phyloP scores from a whole-genome alignment of 2,888 invertebrate genomes.

The Stenolophus ochropezus region DNA sequence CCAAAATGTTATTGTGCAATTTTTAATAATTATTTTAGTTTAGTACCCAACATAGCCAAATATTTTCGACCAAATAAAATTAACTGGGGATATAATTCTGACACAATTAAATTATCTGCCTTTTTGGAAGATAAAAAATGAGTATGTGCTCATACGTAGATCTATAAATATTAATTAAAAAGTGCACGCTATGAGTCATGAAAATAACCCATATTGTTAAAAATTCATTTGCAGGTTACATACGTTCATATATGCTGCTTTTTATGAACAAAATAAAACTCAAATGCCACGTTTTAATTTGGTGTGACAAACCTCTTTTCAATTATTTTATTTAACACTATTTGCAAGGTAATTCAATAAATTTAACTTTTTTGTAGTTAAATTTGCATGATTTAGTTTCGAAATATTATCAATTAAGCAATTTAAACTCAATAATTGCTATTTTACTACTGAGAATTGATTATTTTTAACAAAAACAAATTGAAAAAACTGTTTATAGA shows the following conservation, averaged over 20 bases:
- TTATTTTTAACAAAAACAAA: no score
- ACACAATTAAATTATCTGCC: conserved; percentile 8
- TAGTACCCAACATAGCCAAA: background rate
- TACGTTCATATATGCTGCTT: background rate
- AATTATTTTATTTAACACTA: background rate
- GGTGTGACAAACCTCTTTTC: background rate
- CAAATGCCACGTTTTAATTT: background rate
- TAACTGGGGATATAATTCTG: background rate
- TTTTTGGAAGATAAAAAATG: conserved; percentile 1
- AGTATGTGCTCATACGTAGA: background rate
- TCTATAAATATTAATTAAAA: conserved; percentile 25
- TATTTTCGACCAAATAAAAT: background rate
- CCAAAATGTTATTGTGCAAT: conserved; percentile 3
- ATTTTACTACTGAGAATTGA: no score
- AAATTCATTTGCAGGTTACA: conserved; percentile 22
- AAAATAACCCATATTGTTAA: conserved; percentile 17
- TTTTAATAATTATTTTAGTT: conserved; percentile 9
- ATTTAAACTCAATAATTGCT: background rate
- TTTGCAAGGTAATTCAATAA: background rate
- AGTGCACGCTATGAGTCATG: background rate
- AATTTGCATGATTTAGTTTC: background rate
- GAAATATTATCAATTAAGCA: background rate
- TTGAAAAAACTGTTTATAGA: background rate
- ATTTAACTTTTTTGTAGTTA: background rate
- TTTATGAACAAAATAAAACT: background rate